phyloP scores from a whole-genome alignment of 2,113 vertebrate genomes.

The Salvelinus sp. region DNA sequence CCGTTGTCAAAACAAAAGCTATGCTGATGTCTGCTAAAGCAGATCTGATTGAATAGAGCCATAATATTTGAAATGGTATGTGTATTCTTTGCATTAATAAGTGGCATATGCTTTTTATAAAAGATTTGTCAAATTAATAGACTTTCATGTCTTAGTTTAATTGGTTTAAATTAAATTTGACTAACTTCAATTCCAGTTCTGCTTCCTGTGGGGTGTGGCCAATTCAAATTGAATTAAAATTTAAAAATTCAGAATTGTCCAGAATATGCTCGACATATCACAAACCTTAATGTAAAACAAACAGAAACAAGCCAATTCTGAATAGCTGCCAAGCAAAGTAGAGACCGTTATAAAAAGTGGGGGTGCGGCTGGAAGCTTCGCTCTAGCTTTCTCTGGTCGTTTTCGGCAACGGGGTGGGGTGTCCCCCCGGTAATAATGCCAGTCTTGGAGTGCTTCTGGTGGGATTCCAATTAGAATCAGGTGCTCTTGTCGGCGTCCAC shows the following conservation, averaged over 20 bases:
- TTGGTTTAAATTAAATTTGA: too few relatives aligned
- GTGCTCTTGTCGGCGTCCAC: slow-evolving; percentile 57
- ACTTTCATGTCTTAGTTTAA: too few relatives aligned
- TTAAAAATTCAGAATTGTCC: background rate
- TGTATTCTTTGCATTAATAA: too few relatives aligned
- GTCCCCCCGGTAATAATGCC: background rate
- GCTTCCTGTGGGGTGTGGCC: too few relatives aligned
- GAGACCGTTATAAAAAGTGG: background rate
- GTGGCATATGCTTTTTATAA: too few relatives aligned
- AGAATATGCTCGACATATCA: background rate
- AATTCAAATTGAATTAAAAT: too few relatives aligned
- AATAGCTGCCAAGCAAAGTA: background rate
- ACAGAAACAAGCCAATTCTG: background rate
- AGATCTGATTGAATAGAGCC: too few relatives aligned
- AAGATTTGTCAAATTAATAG: too few relatives aligned
- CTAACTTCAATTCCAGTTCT: background rate
- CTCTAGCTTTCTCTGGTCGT: background rate
- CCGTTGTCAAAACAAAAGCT: too few relatives aligned
- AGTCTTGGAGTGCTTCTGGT: background rate
- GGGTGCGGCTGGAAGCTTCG: background rate
- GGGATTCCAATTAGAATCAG: slow-evolving; percentile 17
- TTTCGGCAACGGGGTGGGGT: background rate
- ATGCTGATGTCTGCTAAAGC: too few relatives aligned
- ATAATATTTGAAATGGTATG: too few relatives aligned
- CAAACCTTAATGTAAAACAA: background rate